Percentiles rank a stretch among this genome's conserved stretches.
These are phyloP conservation scores for Rostratula benghalensis DNA, from an alignment of 2,113 vertebrate genomes.

Conservation along the genomic window DNA sequence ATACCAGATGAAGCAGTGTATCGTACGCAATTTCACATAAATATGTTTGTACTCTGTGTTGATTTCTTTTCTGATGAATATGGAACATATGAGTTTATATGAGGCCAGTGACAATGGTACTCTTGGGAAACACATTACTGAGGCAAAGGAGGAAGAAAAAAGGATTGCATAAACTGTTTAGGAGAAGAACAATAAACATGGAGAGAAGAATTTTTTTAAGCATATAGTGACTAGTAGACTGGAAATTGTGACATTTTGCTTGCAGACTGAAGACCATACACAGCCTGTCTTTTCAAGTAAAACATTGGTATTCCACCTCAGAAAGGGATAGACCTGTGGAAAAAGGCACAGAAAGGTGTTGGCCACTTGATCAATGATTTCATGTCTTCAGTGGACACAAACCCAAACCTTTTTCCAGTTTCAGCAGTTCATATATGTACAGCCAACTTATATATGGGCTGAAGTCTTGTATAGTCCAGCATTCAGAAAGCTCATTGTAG, in stretches of 20 bases:
- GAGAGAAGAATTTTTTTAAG: neutral
- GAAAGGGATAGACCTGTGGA: neutral
- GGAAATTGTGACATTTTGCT: neutral
- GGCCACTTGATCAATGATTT: neutral
- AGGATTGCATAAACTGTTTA: neutral
- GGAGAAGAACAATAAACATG: neutral
- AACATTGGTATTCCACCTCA: neutral
- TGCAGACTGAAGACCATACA: neutral
- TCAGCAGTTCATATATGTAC: neutral
- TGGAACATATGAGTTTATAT: constrained; percentile 12
- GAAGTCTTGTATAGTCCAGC: neutral
- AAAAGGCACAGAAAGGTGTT: neutral
- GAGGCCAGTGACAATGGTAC: neutral
- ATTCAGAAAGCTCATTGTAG: neutral
- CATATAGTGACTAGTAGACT: neutral
- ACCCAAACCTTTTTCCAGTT: neutral
- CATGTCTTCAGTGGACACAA: neutral
- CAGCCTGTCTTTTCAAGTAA: neutral
- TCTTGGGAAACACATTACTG: neutral
- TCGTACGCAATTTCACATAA: neutral
- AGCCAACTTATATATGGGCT: neutral
- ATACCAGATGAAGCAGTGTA: neutral
- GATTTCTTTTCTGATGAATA: neutral
- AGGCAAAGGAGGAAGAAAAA: neutral
- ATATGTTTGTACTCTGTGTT: neutral